These are phyloP conservation scores for Rhodeus uyekii DNA, from an alignment of 2,797 vertebrate species.

Conservation along the genomic window DNA sequence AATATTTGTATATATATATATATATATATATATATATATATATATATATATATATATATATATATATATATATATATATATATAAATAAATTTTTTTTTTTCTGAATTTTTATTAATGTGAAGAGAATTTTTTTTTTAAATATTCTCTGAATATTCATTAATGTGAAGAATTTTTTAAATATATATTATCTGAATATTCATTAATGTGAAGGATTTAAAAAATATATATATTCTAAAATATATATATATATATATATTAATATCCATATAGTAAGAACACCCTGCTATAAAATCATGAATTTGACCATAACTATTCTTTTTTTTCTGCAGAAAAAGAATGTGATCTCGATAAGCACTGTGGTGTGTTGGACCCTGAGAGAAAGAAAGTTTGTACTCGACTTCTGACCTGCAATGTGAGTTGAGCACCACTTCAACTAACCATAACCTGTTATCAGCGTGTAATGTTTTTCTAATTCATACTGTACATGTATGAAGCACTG, in stretches of 20 bases:
- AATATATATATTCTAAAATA: background rate
- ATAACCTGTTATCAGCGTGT: background rate
- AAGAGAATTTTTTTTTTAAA: too few species aligned
- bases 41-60: too few species aligned
- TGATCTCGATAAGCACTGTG: slow-evolving; percentile 92
- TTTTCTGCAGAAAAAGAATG: slow-evolving; percentile 85
- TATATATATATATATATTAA: background rate
- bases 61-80: too few species aligned
- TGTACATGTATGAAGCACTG: background rate
- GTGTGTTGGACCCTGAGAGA: slow-evolving; percentile 90
- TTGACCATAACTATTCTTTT: background rate
- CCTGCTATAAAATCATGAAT: background rate
- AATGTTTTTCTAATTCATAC: background rate
- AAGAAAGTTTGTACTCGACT: slow-evolving; percentile 92
- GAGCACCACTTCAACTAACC: background rate
- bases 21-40: too few species aligned
- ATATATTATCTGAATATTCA: too few species aligned
- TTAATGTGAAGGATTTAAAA: too few species aligned
- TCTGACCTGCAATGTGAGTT: slow-evolving; percentile 91
- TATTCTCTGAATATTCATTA: too few species aligned
- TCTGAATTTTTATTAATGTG: too few species aligned
- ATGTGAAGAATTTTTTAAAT: too few species aligned
- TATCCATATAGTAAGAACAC: background rate
- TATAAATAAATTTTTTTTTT: too few species aligned
- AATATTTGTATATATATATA: too few species aligned